Percentiles rank a stretch among this genome's conserved stretches.
phyloP scores from a whole-genome alignment of 2,888 invertebrate genomes.

The Folsomia manolachei region DNA sequence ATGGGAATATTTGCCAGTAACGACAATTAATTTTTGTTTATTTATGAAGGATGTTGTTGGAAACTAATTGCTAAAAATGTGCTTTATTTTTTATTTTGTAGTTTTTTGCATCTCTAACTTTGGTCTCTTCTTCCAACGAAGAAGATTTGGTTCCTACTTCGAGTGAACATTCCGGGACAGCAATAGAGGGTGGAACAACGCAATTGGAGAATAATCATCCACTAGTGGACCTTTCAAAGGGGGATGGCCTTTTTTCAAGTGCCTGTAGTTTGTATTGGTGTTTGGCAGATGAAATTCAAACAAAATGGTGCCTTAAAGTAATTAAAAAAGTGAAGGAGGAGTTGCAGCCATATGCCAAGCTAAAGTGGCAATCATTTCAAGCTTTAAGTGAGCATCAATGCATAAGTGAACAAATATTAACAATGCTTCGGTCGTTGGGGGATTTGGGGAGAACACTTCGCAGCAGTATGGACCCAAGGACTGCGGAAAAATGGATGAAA shows the following conservation, averaged over 20 bases:
- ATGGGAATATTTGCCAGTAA: conserved; percentile 48
- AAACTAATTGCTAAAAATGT: conserved; percentile 1
- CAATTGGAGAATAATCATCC: conserved; percentile 28
- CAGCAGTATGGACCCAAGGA: conserved; percentile 34
- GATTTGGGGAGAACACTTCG: conserved; percentile 30
- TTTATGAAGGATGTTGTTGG: conserved; percentile 1
- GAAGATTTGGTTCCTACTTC: too few relatives aligned
- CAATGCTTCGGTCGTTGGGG: conserved; percentile 30
- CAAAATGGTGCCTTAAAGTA: conserved; percentile 39
- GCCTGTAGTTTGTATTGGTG: conserved; percentile 39
- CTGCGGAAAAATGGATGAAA: conserved; percentile 44
- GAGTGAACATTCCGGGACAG: too few relatives aligned
- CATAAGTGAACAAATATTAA: conserved; percentile 28
- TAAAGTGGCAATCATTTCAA: conserved; percentile 44
- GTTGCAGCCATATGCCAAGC: conserved; percentile 27
- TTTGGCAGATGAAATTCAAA: conserved; percentile 41
- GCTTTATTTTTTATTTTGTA: conserved; percentile 23
- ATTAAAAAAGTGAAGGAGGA: conserved; percentile 30
- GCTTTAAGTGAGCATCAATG: conserved; percentile 21
- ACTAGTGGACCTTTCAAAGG: background rate
- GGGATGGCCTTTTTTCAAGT: conserved; percentile 39
- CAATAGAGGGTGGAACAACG: conserved; percentile 20
- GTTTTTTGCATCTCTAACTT: conserved; percentile 47
- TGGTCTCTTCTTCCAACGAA: too few relatives aligned
- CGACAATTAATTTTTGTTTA: conserved; percentile 7